Evolutionary conservation across 2,888 invertebrate species (phyloP), one percentile per base, ranked within the genome.

Genomic region (Laothoe populi): DNA sequence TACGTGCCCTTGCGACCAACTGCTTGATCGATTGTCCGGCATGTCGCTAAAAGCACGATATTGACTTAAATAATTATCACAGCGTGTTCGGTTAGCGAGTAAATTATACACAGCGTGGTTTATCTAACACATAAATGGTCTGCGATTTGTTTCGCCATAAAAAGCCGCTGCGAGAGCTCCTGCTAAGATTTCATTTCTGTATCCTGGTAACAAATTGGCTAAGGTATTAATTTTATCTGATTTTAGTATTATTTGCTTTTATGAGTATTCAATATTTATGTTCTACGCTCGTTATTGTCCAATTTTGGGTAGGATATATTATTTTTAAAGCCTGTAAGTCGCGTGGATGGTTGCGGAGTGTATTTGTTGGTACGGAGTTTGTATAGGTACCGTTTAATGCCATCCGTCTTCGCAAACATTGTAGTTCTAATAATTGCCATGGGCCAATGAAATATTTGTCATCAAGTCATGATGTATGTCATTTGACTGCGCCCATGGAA

Each of bases 21-120:
- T 88, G 90, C 72, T 90, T 92, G 92, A 91, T 92, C 87, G 89
- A 92, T 91, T 80, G 83, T 77, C 78, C 72, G 71, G 70, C 73
- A 75, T 71, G 75, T 79, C 75, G 86, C 84, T 88, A 86, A 89
- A 90, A 90, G 85, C 85, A 77, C 81, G 77, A 78, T 82, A 81
- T 83, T 82, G 80, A 82, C 81, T 80, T 77, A 73, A 84, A 80
- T 83, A 80, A 83, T 83, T 83, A 79, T 74, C 80, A 75, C 74
- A 45, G 67, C 67, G 63, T 71, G 70, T 62, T 49, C 42, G 38
- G 42, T 42, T 61, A 53, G 40, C 42, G 60, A 53, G 60, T 53
- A 53, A 61, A 42, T 53, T 61, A 53, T 46, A 53, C 24, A 13
- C 49, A 31, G 42, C 49, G 53, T 61, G 49, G 49, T 53, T 53